Conservation (phyloP, 2,113 vertebrate genomes). For the Odontophorus gujanensis region DNA sequence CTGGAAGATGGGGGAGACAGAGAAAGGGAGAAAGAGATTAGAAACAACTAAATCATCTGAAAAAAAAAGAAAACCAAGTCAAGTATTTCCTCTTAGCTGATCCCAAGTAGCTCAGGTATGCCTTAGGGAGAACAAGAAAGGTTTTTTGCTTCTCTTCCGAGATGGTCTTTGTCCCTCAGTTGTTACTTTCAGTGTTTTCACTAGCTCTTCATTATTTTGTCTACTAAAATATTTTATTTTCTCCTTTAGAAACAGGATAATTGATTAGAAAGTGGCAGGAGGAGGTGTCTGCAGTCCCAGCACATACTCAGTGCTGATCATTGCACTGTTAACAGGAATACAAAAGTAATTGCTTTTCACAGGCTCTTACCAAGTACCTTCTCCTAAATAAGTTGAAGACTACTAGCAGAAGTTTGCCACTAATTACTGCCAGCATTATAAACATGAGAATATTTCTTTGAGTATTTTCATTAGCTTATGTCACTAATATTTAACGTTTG, state of each 20-base stretch:
- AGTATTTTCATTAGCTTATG: conserved; percentile 21
- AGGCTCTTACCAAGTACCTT: background rate
- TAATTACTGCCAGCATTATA: background rate
- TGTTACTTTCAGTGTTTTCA: background rate
- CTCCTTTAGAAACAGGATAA: background rate
- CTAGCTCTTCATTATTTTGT: background rate
- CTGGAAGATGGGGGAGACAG: background rate
- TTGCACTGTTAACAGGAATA: background rate
- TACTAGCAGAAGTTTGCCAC: background rate
- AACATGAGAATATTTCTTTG: background rate
- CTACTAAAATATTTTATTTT: background rate
- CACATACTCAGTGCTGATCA: background rate
- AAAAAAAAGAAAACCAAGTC: background rate
- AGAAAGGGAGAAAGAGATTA: background rate
- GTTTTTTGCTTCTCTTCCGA: background rate
- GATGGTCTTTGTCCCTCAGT: background rate
- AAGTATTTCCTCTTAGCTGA: background rate
- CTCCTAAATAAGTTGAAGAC: background rate
- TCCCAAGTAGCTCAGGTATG: background rate
- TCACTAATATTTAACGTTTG: background rate
- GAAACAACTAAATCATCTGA: background rate
- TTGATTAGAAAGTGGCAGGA: background rate
- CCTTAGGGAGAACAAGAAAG: background rate
- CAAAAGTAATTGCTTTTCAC: background rate
- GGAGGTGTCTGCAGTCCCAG: background rate